phyloP scores from a whole-genome alignment of 2,113 vertebrate species.

The Channa argus region DNA sequence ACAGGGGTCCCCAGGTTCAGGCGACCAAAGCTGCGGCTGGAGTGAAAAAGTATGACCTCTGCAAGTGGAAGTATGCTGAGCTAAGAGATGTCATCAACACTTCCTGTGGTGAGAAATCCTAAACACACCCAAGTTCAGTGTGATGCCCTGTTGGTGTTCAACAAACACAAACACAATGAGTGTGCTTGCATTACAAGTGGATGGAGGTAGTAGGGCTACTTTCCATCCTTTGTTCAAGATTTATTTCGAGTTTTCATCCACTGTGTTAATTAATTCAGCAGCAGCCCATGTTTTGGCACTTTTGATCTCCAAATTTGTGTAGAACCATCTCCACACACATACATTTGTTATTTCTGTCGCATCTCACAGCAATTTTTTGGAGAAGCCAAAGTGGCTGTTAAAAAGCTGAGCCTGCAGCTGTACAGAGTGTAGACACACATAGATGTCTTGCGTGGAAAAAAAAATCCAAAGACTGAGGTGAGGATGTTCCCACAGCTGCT shows the following conservation, averaged over 20 bases:
- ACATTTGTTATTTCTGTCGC: no score
- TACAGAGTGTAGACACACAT: conserved; percentile 26
- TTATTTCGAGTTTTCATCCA: conserved; percentile 31
- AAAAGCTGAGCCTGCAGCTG: conserved; percentile 56
- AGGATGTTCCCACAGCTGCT: conserved; percentile 65
- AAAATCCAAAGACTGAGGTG: conserved; percentile 42
- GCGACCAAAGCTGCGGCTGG: conserved; percentile 94
- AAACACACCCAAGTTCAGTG: conserved; percentile 21
- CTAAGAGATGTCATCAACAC: conserved; percentile 98
- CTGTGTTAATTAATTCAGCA: conserved; percentile 43
- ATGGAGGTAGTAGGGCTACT: background rate
- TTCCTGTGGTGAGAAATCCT: conserved; percentile 90
- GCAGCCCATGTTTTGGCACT: conserved; percentile 33
- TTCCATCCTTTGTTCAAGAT: conserved; percentile 7
- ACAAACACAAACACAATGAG: background rate
- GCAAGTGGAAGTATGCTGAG: conserved; percentile 99
- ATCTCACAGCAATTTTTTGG: conserved; percentile 1
- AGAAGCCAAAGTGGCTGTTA: conserved; percentile 29
- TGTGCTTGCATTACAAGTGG: background rate
- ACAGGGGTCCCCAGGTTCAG: conserved; percentile 92
- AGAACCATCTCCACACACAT: background rate
- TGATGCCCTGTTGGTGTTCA: background rate
- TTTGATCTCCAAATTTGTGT: background rate
- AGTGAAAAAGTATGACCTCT: conserved; percentile 95
- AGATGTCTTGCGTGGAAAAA: conserved; percentile 36